These are phyloP conservation scores for Ligdia adustata DNA, from an alignment of 2,888 invertebrate genomes.

Conservation along the genomic window DNA sequence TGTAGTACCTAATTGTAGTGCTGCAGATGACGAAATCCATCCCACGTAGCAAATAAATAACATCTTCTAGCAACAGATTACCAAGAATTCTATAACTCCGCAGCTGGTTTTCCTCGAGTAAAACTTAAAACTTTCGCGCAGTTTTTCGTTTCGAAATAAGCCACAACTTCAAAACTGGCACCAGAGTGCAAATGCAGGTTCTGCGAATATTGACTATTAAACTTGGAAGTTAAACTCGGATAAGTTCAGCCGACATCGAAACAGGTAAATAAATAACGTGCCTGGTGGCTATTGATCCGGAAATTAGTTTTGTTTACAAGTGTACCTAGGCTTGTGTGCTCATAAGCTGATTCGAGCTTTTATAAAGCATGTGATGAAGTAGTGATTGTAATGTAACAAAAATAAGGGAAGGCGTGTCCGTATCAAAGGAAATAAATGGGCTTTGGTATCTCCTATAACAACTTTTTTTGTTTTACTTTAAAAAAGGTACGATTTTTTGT, in stretches of 20 bases:
- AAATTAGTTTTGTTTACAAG: conserved; percentile 18
- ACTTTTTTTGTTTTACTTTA: no score
- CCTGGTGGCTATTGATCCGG: conserved; percentile 8
- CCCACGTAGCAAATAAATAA: no score
- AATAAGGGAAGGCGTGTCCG: no score
- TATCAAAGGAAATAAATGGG: no score
- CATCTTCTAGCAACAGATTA: conserved; percentile 20
- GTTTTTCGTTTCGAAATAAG: conserved; percentile 30
- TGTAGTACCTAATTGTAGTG: no score
- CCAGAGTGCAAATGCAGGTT: conserved; percentile 35
- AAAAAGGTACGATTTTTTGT: no score
- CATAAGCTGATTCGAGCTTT: no score
- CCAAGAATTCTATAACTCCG: conserved; percentile 14
- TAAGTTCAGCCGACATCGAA: conserved; percentile 16
- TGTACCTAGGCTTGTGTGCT: not conserved
- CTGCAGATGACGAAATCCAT: no score
- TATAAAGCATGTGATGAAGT: no score
- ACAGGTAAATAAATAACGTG: conserved; percentile 23
- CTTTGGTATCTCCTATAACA: no score
- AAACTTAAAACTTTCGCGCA: conserved; percentile 16
- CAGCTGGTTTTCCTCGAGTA: conserved; percentile 17
- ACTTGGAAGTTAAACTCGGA: conserved; percentile 24
- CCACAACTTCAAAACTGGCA: conserved; percentile 28
- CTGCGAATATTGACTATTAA: conserved; percentile 28
- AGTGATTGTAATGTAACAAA: no score